Percentiles rank a stretch among this genome's conserved stretches.
Evolutionary conservation across 2,113 vertebrate species (phyloP).

Genomic region (Megaceryle torquata): DNA sequence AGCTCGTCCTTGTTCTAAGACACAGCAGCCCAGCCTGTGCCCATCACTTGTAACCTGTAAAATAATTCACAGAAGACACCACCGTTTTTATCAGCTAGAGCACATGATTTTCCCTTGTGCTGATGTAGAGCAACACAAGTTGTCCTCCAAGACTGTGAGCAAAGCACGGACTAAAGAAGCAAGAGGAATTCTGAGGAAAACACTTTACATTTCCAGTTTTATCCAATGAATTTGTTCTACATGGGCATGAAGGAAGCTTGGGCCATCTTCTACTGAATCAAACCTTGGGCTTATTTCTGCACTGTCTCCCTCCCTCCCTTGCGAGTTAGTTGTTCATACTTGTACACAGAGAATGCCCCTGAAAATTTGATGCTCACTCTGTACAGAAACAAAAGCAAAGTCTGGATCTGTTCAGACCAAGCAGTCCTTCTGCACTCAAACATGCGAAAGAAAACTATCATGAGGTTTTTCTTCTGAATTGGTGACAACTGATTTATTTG

Average conservation of each 20-base stretch:
- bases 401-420: fast-evolving
- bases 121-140: not conserved
- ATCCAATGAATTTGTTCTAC: not conserved
- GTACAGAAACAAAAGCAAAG: not conserved
- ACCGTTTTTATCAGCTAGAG: not conserved
- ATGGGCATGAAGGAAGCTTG: not conserved
- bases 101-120: not conserved
- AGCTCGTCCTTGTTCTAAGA: not conserved
- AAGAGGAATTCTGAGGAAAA: not conserved
- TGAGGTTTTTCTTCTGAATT: not conserved
- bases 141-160: not conserved
- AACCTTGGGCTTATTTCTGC: not conserved
- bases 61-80: not conserved
- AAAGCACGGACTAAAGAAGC: not conserved
- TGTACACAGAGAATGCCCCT: not conserved
- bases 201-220: not conserved
- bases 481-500: not conserved
- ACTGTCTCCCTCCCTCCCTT: not conserved
- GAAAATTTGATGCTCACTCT: not conserved
- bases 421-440: not conserved
- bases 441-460: fast-evolving
- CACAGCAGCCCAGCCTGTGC: not conserved
- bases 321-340: not conserved
- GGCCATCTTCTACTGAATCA: not conserved
- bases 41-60: not conserved